A percentile compares a stretch with the other conserved stretches of the same genome.
phyloP scores from a whole-genome alignment of 1,140 invertebrate genomes.

The Euschistus heros region DNA sequence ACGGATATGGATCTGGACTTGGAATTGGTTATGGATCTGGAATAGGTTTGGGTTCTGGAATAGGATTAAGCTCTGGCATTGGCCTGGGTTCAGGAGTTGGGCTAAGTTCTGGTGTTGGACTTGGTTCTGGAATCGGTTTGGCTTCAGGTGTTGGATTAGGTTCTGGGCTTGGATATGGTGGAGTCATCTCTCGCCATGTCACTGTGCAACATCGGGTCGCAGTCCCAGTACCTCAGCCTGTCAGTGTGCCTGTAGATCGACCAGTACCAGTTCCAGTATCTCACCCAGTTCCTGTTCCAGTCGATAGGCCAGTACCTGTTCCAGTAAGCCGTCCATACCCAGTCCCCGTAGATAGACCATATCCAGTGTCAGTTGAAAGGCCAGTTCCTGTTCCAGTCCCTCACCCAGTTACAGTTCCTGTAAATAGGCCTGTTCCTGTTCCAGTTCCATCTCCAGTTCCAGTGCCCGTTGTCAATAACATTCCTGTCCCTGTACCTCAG shows the following conservation, averaged over 20 bases:
- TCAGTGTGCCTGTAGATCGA: constrained; percentile 27
- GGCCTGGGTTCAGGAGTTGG: background rate
- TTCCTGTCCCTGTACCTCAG: constrained; percentile 17
- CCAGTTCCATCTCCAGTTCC: constrained; percentile 23
- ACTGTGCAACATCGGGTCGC: constrained; percentile 23
- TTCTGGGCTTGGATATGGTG: constrained; percentile 6
- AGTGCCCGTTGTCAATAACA: constrained; percentile 25
- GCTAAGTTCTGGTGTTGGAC: background rate
- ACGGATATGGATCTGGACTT: background rate
- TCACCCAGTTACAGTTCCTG: constrained; percentile 26
- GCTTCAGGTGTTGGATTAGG: constrained; percentile 15
- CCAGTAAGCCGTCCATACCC: constrained; percentile 27
- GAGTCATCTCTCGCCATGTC: constrained; percentile 18
- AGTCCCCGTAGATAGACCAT: constrained; percentile 2
- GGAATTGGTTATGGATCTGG: background rate
- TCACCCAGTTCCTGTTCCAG: constrained; percentile 25
- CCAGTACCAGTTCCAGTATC: constrained; percentile 26
- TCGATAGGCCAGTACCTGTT: constrained; percentile 27
- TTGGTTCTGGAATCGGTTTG: background rate
- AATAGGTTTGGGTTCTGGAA: background rate
- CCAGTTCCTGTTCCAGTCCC: constrained; percentile 26
- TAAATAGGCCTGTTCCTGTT: constrained; percentile 20
- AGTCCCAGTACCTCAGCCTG: constrained; percentile 26
- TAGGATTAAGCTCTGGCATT: background rate
- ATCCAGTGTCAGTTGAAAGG: constrained; percentile 27